Evolutionary conservation across 2,888 invertebrate species (phyloP), one percentile per base, ranked within the genome.

Genomic region (Aspidiotus destructor): DNA sequence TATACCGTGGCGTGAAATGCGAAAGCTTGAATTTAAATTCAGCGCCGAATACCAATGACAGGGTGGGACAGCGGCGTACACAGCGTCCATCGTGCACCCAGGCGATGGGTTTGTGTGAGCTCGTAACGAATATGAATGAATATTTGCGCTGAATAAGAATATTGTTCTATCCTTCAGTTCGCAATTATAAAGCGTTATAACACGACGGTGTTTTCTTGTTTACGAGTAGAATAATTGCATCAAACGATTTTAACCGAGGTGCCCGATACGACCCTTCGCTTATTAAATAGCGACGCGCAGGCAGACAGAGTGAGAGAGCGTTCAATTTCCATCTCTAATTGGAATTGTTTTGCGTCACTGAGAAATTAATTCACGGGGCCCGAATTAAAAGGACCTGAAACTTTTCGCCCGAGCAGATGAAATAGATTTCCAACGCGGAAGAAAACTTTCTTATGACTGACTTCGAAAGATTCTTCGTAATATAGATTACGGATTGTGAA

Each of bases 341-440:
- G 57, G 64, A 64, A 64, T 64, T 64, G 64, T 64, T 64, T 64
- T 64, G 55, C 41, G 64, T 57, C 64, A 57, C 64, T 42, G 64
- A 64, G 57, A 64, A 64, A 64, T 64, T 64, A 64, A 64, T 64
- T 64, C 64, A 28, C 57, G 40, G 10, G 41, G 64, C 57, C 55
- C 28, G 42, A 42, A 57, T 64, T 57, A 64, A 53, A 41, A 62
- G 63, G 41, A 53, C 54, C 41, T 8, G 8, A 63, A 9, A 17
- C 8, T 62, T 54, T 55, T 55, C 17, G n/a, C 55, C 11, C 40
- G 41, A 64, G 54, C 57, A 57, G 57, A 64, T 64, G 57, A 64
- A 64, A 57, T 57, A 64, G 64, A 57, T 64, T 64, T 64, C 16
- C n/a, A 55, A 42, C 55, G 64, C 28, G 28, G 40, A 57, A 64